Evolutionary conservation across 2,888 invertebrate genomes (phyloP), one percentile per base, ranked within the genome.

Genomic region (Onchidella celtica): DNA sequence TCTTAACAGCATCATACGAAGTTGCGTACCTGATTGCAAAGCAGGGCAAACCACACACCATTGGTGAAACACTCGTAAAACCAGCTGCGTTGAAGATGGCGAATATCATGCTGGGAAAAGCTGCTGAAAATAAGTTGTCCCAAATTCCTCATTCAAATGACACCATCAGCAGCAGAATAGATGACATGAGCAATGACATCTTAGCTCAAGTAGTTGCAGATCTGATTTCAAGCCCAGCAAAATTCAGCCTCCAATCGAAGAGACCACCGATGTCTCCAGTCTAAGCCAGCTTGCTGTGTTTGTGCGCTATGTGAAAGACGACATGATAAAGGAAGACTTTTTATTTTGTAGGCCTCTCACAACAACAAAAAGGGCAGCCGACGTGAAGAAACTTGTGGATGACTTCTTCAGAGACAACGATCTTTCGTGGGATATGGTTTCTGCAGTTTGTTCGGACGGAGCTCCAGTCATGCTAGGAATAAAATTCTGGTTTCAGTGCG

Each of bases 121-220:
- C n/a, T n/a, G n/a, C n/a, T n/a, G n/a, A n/a, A n/a, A n/a, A n/a
- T n/a, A n/a, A n/a, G n/a, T n/a, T n/a, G n/a, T n/a, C n/a, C n/a
- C n/a, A n/a, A n/a, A n/a, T n/a, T n/a, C n/a, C n/a, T n/a, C n/a
- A n/a, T n/a, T n/a, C n/a, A n/a, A n/a, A n/a, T n/a, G n/a, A n/a
- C n/a, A n/a, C n/a, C n/a, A n/a, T n/a, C n/a, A n/a, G n/a, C n/a
- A n/a, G n/a, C n/a, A n/a, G n/a, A n/a, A n/a, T n/a, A n/a, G n/a
- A n/a, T n/a, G n/a, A n/a, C n/a, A n/a, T n/a, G n/a, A n/a, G n/a
- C n/a, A n/a, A n/a, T n/a, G n/a, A n/a, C n/a, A n/a, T n/a, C n/a
- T n/a, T n/a, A n/a, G n/a, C n/a, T n/a, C 55, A 55, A 55, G 55
- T 55, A 55, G 55, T 55, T 55, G 55, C 55, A 55, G 55, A 55